These are phyloP conservation scores for Meriones psammophilus DNA, from an alignment of 2,797 vertebrate genomes.

Conservation along the genomic window DNA sequence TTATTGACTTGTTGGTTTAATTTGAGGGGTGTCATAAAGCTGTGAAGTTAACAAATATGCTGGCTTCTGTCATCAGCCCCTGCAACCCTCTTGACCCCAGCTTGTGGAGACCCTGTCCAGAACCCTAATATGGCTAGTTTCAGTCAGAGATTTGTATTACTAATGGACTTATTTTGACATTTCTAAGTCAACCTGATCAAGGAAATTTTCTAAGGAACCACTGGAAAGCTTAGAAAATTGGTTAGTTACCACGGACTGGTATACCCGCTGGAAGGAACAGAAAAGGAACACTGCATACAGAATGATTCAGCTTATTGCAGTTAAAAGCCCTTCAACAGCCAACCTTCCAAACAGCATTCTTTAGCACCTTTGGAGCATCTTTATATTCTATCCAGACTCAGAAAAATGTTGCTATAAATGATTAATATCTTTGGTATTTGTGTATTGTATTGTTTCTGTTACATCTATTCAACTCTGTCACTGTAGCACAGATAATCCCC, in stretches of 20 bases:
- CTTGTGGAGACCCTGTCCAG: neutral
- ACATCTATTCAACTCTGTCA: conserved; percentile 24
- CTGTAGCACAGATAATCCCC: neutral
- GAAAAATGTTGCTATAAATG: conserved; percentile 24
- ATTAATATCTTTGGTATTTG: conserved; percentile 16
- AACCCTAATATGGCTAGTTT: neutral
- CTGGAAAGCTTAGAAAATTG: conserved; percentile 90
- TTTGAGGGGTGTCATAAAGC: neutral
- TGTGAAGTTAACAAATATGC: neutral
- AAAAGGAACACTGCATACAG: conserved; percentile 92
- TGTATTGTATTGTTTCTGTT: neutral
- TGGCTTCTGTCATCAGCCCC: neutral
- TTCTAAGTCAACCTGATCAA: conserved; percentile 95
- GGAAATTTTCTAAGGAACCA: conserved; percentile 95
- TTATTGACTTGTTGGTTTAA: neutral
- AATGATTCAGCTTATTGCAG: conserved; percentile 95
- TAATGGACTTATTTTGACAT: conserved; percentile 92
- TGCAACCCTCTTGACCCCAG: neutral
- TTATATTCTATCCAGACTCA: neutral
- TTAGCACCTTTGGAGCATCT: neutral
- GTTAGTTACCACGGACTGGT: conserved; percentile 92
- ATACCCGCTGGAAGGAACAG: conserved; percentile 92
- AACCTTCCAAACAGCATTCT: conserved; percentile 90
- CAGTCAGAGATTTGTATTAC: conserved; percentile 88
- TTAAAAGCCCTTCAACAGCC: conserved; percentile 93